Conservation (phyloP, 2,113 vertebrate genomes). For the Ophthalmolycus amberensis region DNA sequence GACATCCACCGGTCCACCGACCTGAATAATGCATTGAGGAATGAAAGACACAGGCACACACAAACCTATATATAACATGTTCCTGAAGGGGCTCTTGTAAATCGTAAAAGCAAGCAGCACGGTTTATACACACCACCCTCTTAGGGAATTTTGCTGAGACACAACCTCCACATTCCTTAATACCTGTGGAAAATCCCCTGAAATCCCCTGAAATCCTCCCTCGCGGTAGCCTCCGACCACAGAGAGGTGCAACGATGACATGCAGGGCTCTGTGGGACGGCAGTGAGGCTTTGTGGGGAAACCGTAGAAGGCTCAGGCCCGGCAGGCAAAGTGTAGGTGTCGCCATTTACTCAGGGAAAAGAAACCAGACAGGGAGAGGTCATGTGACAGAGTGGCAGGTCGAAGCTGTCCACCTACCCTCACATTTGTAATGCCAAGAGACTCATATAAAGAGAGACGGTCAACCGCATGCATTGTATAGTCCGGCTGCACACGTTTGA, state of each 20-base stretch:
- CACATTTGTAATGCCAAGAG: neutral
- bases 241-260: conserved; percentile 50
- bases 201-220: conserved; percentile 61
- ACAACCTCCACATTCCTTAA: conserved; percentile 42
- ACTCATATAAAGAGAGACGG: neutral
- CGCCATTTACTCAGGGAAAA: conserved; percentile 31
- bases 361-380: neutral
- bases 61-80: conserved; percentile 53
- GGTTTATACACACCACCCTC: conserved; percentile 24
- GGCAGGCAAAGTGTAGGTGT: conserved; percentile 36
- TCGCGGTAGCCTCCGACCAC: conserved; percentile 32
- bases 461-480: conserved; percentile 3
- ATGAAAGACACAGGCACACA: conserved; percentile 33
- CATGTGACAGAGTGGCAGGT: conserved; percentile 16
- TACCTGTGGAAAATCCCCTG: conserved; percentile 65
- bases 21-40: conserved; percentile 57
- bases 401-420: neutral
- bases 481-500: conserved; percentile 5
- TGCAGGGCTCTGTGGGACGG: conserved; percentile 42
- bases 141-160: conserved; percentile 36
- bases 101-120: conserved; percentile 22
- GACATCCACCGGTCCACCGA: conserved; percentile 26
- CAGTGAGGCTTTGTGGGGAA: conserved; percentile 38
- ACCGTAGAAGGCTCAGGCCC: neutral
- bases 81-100: conserved; percentile 33